These are phyloP conservation scores for Brachionus asplanchnoidis DNA, from an alignment of 1,140 invertebrate genomes.

Conservation along the genomic window DNA sequence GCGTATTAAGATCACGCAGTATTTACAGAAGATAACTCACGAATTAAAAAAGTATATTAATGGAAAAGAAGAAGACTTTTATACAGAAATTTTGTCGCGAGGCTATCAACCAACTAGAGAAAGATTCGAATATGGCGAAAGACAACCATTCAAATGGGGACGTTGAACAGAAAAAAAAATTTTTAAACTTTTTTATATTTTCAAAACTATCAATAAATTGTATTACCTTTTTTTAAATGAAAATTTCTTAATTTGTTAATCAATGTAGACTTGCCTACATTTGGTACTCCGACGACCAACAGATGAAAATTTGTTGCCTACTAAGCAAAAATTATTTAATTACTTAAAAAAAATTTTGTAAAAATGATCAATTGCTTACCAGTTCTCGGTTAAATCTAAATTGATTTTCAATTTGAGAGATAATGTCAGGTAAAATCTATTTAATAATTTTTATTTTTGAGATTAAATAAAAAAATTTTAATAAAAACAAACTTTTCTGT, in stretches of 20 bases:
- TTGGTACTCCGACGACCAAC: constrained; percentile 36
- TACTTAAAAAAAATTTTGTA: no score
- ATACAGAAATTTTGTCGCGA: background rate
- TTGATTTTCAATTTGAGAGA: constrained; percentile 6
- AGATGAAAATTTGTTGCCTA: background rate
- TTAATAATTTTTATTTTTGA: background rate
- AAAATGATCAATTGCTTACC: background rate
- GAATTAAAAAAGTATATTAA: background rate
- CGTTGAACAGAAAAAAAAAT: background rate
- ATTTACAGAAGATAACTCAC: background rate
- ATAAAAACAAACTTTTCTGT: background rate
- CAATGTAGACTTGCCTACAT: constrained; percentile 42
- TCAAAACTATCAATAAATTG: background rate
- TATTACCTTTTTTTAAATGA: constrained; percentile 41
- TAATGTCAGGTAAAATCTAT: constrained; percentile 28
- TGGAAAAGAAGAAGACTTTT: background rate
- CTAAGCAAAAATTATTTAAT: background rate
- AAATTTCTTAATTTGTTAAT: constrained; percentile 38
- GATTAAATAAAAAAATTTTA: background rate
- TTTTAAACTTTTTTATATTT: background rate
- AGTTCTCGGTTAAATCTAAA: constrained; percentile 32
- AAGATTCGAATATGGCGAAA: background rate
- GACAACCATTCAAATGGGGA: constrained; percentile 3
- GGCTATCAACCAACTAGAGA: background rate
- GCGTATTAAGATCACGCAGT: background rate